Evolutionary conservation across 2,797 vertebrate species (phyloP).

Genomic region (Catamblyrhynchus diadema): DNA sequence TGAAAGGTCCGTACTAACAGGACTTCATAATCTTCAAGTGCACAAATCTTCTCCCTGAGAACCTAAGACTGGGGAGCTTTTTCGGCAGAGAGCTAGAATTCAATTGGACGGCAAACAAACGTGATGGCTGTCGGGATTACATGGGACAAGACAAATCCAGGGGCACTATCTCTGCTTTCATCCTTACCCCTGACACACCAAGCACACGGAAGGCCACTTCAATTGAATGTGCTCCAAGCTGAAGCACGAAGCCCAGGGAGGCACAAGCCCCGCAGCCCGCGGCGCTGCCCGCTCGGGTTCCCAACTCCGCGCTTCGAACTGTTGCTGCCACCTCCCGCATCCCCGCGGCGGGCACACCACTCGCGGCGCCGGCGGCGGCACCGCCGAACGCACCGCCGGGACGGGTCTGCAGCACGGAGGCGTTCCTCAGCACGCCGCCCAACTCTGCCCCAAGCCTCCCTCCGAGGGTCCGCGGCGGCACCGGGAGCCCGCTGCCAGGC

Average conservation of each 20-base stretch:
- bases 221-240: accelerated
- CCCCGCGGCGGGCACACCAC: not conserved
- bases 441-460: accelerated
- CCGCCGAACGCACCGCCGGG: accelerated
- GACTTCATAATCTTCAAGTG: not conserved
- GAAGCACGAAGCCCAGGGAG: accelerated
- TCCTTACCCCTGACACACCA: not conserved
- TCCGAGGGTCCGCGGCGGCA: not conserved
- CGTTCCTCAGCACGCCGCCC: not conserved
- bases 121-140: not conserved
- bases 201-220: not conserved
- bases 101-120: accelerated
- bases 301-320: not conserved
- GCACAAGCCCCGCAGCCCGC: not conserved
- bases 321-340: not conserved
- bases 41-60: not conserved
- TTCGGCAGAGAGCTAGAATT: not conserved
- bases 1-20: not conserved
- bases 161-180: not conserved
- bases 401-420: accelerated
- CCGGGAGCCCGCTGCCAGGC: not conserved
- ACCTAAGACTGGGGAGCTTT: not conserved
- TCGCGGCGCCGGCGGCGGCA: not conserved
- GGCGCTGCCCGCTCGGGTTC: not conserved
- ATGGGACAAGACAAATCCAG: not conserved